These are phyloP conservation scores for Salvelinus fontinalis DNA, from an alignment of 2,113 vertebrate genomes.

Conservation along the genomic window DNA sequence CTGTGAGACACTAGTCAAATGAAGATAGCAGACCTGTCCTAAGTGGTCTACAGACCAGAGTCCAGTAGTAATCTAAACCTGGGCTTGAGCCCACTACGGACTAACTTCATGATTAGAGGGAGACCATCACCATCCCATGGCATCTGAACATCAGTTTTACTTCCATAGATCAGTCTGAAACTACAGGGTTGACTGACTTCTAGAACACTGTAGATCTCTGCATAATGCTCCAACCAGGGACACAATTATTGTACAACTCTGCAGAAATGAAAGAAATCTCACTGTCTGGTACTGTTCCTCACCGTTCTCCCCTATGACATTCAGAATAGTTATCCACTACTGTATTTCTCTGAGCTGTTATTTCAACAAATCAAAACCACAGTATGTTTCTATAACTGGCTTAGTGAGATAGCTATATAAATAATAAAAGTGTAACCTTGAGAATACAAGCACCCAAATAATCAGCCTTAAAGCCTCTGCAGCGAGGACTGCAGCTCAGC, in stretches of 20 bases:
- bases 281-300: neutral
- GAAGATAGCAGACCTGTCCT: no score
- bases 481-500: constrained; percentile 42
- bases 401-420: neutral
- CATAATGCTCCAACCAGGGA: no score
- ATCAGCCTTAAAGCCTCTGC: constrained; percentile 54
- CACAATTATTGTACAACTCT: neutral
- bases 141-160: neutral
- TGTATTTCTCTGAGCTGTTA: neutral
- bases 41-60: no score
- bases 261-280: neutral
- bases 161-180: no score
- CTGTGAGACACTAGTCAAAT: no score
- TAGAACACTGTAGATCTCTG: no score
- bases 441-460: constrained; percentile 53
- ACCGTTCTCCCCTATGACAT: neutral
- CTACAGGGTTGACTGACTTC: no score
- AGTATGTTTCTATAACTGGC: neutral
- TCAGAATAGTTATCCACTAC: neutral
- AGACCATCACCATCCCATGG: neutral
- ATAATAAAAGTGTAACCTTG: constrained; percentile 53
- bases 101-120: neutral
- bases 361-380: neutral
- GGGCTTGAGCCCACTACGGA: neutral
- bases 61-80: constrained; percentile 59